Conservation (phyloP, 2,113 vertebrate genomes). For the Amphiprion ocellaris region DNA sequence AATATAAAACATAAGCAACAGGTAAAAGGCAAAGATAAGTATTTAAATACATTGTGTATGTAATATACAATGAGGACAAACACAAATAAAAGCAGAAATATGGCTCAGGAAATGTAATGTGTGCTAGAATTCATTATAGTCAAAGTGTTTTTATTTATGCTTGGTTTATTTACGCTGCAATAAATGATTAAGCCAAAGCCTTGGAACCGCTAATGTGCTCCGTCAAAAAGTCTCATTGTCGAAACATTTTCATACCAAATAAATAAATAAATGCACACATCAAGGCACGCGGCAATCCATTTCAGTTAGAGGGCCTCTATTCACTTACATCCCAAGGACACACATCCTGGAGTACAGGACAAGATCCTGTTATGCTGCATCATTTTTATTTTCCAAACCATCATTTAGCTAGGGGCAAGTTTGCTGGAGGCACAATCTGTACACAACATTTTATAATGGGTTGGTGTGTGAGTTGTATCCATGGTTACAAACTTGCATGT, state of each 20-base stretch:
- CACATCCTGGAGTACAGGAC: background rate
- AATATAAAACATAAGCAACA: background rate
- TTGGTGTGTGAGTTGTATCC: constrained; percentile 64
- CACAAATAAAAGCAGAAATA: too few relatives aligned
- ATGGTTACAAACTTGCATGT: constrained; percentile 56
- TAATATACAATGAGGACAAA: background rate
- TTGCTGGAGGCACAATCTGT: constrained; percentile 47
- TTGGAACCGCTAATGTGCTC: background rate
- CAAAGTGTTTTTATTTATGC: background rate
- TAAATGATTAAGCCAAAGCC: background rate
- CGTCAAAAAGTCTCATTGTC: constrained; percentile 1
- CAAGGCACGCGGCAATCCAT: background rate
- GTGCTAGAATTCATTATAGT: too few relatives aligned
- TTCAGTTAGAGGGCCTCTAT: background rate
- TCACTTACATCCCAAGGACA: constrained; percentile 42
- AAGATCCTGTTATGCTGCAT: constrained; percentile 32
- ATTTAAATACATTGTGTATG: background rate
- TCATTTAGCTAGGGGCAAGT: constrained; percentile 55
- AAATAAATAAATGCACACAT: too few relatives aligned
- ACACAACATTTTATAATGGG: constrained; percentile 64
- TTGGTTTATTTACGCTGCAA: background rate
- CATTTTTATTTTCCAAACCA: constrained; percentile 15
- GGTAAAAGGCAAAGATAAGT: background rate
- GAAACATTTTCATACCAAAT: background rate
- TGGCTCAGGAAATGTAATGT: too few relatives aligned